Evolutionary conservation across 2,888 invertebrate species (phyloP).

Genomic region (Drosophila parthenogenetica): DNA sequence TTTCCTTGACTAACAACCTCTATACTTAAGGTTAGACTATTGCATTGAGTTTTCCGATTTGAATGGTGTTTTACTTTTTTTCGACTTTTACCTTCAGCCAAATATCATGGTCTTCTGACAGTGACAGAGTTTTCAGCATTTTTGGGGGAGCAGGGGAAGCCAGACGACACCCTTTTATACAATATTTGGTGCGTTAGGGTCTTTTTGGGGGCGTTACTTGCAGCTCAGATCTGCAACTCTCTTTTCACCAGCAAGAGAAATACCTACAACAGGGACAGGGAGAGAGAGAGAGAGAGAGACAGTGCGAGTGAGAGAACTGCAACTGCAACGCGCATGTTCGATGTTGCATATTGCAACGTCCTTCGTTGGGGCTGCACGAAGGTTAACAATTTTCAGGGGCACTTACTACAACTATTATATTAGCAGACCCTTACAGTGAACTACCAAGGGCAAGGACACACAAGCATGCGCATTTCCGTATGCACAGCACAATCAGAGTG

Average conservation of each 20-base stretch:
- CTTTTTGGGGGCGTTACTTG: slow-evolving; percentile 29
- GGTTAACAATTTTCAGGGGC: slow-evolving; percentile 68
- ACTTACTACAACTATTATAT: slow-evolving; percentile 47
- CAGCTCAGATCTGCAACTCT: slow-evolving; percentile 28
- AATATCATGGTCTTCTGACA: slow-evolving; percentile 74
- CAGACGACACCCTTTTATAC: slow-evolving; percentile 67
- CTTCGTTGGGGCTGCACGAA: slow-evolving; percentile 68
- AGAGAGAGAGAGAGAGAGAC: neutral
- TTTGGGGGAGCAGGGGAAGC: slow-evolving; percentile 55
- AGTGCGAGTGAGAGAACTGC: slow-evolving; percentile 20
- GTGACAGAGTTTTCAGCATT: slow-evolving; percentile 34
- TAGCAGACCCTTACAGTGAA: slow-evolving; percentile 28
- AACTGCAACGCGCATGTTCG: slow-evolving; percentile 67
- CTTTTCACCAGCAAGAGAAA: neutral
- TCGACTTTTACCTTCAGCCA: slow-evolving; percentile 33
- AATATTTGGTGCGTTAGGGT: slow-evolving; percentile 14
- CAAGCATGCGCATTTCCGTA: slow-evolving; percentile 83
- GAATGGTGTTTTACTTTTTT: slow-evolving; percentile 1
- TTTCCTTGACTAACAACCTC: slow-evolving; percentile 15
- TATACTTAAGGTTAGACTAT: slow-evolving; percentile 6
- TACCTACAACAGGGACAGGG: too few relatives aligned
- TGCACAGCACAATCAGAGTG: slow-evolving; percentile 33
- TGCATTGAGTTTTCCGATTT: slow-evolving; percentile 11
- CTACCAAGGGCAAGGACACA: slow-evolving; percentile 85
- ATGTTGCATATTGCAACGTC: slow-evolving; percentile 46